Evolutionary conservation across 2,113 vertebrate species (phyloP), one percentile per base, ranked within the genome.

Genomic region (Cyphomyrus plagiostoma): DNA sequence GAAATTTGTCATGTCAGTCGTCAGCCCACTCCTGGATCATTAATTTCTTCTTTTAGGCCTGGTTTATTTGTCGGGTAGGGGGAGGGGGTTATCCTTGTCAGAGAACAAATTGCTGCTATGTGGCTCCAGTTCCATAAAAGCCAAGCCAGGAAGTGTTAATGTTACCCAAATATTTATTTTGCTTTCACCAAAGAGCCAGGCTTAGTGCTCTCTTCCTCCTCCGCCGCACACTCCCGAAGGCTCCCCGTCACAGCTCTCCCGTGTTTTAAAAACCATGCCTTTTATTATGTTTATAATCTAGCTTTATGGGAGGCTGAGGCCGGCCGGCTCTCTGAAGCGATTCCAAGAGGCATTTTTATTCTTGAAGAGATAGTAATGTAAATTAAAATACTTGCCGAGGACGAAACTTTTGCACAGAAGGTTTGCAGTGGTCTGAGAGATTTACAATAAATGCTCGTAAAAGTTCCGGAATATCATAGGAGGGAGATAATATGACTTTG

Each of bases 141-240:
- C 90, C 85, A 83, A 70, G 82, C 90, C 90, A 88, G 62, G 89
- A 93, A 91, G 91, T 92, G 93, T 91, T 93, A 91, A 82, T 89
- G 89, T 80, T 91, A 90, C 84, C 91, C 91, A 93, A 93, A 93
- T 93, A 93, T 93, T 92, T 92, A 93, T 88, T 90, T 87, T 92
- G 50, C 88, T 86, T 90, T 86, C 89, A 92, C 90, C 88, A 66
- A 85, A 91, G 89, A 83, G 91, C 88, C 85, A 82, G 89, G 92
- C 90, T 89, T 84, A 90, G 89, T 89, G 90, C 88, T 90, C 91
- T 91, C 90, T 90, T 84, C 91, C 91, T 90, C 90, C 91, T 90
- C 89, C 83, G 88, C 89, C 90, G 90, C 89, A 89, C 88, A 90
- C 88, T 87, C 53, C n/a, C 45, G 86, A 89, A 56, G 17, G 35